Conservation (phyloP, 1,140 invertebrate species). For the Drosophila gunungcola region DNA sequence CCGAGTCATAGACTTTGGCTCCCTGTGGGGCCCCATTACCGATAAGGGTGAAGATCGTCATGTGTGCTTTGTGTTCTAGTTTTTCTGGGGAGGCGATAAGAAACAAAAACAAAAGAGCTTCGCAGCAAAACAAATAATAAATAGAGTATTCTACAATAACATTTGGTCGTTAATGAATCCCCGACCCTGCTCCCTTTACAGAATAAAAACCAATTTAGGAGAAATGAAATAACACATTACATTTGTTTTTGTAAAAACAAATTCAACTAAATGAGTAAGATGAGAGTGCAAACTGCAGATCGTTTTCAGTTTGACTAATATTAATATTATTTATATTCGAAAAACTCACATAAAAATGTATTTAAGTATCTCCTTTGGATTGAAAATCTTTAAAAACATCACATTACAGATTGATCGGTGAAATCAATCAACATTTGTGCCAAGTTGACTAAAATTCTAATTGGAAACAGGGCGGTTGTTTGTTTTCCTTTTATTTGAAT, state of each 20-base stretch:
- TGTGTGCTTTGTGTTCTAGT: conserved; percentile 27
- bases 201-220: conserved; percentile 7
- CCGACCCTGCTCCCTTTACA: not conserved
- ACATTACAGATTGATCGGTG: not conserved
- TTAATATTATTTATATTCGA: not conserved
- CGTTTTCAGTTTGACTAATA: too few species aligned
- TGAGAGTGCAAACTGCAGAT: too few species aligned
- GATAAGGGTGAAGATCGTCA: conserved; percentile 29
- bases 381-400: too few species aligned
- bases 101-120: conserved; percentile 42
- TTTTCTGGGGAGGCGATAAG: conserved; percentile 52
- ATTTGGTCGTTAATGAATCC: conserved; percentile 29
- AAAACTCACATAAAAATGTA: too few species aligned
- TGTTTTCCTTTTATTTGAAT: not conserved
- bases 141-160: conserved; percentile 33
- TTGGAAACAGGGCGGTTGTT: not conserved
- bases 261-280: too few species aligned
- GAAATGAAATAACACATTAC: too few species aligned
- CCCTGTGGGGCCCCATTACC: conserved; percentile 16
- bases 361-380: too few species aligned
- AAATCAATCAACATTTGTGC: not conserved
- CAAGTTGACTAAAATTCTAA: not conserved
- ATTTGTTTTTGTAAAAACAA: too few species aligned
- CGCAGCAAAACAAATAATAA: conserved; percentile 28
- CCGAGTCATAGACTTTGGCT: conserved; percentile 12